Evolutionary conservation across 2,888 invertebrate species (phyloP).

Genomic region (Ectemnius continuus): DNA sequence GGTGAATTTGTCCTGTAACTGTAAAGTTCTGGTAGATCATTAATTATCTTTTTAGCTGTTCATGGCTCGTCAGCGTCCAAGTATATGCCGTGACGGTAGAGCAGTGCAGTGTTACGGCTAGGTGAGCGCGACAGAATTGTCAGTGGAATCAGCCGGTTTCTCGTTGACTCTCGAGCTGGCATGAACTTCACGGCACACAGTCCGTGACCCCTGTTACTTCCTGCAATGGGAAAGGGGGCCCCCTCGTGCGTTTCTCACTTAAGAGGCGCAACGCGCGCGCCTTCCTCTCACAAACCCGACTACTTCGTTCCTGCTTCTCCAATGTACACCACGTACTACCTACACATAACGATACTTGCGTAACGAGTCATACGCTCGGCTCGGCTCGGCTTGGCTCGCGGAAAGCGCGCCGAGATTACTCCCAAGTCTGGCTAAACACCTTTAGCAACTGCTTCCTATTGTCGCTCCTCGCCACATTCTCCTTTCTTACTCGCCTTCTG

Average conservation of each 20-base stretch:
- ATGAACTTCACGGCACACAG: constrained; percentile 51
- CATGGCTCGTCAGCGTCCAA: too few species aligned
- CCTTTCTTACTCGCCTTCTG: too few species aligned
- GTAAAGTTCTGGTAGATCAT: too few species aligned
- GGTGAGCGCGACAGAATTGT: background rate
- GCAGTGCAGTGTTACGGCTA: too few species aligned
- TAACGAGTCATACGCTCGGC: background rate
- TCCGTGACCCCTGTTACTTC: constrained; percentile 68
- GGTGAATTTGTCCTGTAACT: too few species aligned
- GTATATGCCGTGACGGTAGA: too few species aligned
- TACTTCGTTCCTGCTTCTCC: background rate
- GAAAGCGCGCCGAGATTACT: too few species aligned
- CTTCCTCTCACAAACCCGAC: background rate
- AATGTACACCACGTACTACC: background rate
- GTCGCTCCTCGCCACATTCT: too few species aligned
- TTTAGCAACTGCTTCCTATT: too few species aligned
- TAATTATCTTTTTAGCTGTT: too few species aligned
- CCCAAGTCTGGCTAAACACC: too few species aligned
- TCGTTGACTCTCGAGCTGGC: constrained; percentile 32
- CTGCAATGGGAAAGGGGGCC: constrained; percentile 58
- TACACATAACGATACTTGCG: constrained; percentile 2
- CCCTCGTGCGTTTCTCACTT: constrained; percentile 19
- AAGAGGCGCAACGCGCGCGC: background rate
- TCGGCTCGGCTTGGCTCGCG: too few species aligned
- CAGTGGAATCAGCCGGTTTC: constrained; percentile 48